phyloP scores from a whole-genome alignment of 1,140 invertebrate genomes.

The Anastrepha obliqua region DNA sequence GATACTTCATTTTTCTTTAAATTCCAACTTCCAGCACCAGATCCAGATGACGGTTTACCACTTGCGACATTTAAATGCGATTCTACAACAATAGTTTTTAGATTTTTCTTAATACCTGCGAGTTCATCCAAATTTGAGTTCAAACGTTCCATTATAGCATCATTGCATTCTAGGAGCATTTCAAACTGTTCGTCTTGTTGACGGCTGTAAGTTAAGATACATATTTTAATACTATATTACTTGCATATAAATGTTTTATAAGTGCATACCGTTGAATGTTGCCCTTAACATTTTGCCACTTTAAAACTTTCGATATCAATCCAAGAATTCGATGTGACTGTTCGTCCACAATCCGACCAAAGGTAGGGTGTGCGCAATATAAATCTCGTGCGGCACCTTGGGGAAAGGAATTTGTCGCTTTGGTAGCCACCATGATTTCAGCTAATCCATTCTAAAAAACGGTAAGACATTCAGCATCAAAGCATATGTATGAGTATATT shows the following conservation, averaged over 20 bases:
- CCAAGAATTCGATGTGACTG: slow-evolving; percentile 77
- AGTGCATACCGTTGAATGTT: slow-evolving; percentile 75
- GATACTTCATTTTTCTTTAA: slow-evolving; percentile 58
- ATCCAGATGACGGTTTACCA: slow-evolving; percentile 33
- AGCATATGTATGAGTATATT: slow-evolving; percentile 40
- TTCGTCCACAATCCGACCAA: slow-evolving; percentile 78
- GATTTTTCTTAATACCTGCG: slow-evolving; percentile 71
- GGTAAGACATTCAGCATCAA: slow-evolving; percentile 52
- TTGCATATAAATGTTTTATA: not conserved
- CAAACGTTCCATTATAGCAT: slow-evolving; percentile 86
- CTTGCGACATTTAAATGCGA: slow-evolving; percentile 1
- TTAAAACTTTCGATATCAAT: slow-evolving; percentile 78
- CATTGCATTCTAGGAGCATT: slow-evolving; percentile 84
- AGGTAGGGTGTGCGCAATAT: slow-evolving; percentile 83
- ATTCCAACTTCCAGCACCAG: slow-evolving; percentile 72
- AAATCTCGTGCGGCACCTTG: slow-evolving; percentile 81
- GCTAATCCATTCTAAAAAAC: slow-evolving; percentile 76
- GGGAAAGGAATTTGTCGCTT: slow-evolving; percentile 82
- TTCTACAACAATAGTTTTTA: slow-evolving; percentile 57
- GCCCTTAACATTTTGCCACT: slow-evolving; percentile 78
- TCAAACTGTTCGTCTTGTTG: slow-evolving; percentile 85
- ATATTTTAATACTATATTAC: too few species aligned
- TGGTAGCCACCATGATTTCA: slow-evolving; percentile 79
- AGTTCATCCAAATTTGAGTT: slow-evolving; percentile 84
- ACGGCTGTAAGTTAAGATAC: slow-evolving; percentile 62